Conservation (phyloP, 2,888 invertebrate species). For the Eurytoma californica region DNA sequence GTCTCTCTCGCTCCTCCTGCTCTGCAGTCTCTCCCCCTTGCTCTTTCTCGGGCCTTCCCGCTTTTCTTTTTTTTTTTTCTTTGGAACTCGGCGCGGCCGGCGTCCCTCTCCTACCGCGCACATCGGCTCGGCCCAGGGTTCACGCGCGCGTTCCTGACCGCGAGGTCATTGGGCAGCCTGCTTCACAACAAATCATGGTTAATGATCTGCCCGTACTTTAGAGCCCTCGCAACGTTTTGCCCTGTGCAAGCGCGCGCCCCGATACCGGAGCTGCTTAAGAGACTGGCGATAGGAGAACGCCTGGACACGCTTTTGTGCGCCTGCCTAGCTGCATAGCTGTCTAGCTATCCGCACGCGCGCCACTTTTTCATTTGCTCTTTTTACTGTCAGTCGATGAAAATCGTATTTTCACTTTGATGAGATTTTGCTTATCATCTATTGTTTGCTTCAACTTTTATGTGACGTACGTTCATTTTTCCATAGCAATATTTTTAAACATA, state of each 20-base stretch:
- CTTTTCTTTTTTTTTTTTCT: neutral
- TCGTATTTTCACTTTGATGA: no score
- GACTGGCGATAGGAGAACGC: neutral
- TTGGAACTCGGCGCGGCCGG: no score
- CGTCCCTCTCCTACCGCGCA: conserved; percentile 45
- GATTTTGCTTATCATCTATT: no score
- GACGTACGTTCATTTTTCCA: no score
- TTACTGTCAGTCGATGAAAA: no score
- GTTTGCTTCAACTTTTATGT: no score
- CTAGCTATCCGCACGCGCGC: neutral
- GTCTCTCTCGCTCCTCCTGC: conserved; percentile 9
- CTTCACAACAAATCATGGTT: conserved; percentile 75
- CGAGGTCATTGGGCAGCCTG: conserved; percentile 74
- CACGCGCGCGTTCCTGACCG: conserved; percentile 63
- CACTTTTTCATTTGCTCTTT: neutral
- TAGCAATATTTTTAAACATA: no score
- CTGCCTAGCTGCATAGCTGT: no score
- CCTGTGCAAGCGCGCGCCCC: conserved; percentile 17
- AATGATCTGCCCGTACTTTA: conserved; percentile 74
- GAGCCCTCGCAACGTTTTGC: conserved; percentile 60
- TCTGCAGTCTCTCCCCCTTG: no score
- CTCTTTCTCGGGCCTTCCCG: no score
- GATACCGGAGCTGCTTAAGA: conserved; percentile 10
- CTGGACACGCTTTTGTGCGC: neutral
- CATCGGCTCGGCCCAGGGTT: conserved; percentile 61